Evolutionary conservation across 2,888 invertebrate species (phyloP), one percentile per base, ranked within the genome.

Genomic region (Chalcosyrphus nemorum): DNA sequence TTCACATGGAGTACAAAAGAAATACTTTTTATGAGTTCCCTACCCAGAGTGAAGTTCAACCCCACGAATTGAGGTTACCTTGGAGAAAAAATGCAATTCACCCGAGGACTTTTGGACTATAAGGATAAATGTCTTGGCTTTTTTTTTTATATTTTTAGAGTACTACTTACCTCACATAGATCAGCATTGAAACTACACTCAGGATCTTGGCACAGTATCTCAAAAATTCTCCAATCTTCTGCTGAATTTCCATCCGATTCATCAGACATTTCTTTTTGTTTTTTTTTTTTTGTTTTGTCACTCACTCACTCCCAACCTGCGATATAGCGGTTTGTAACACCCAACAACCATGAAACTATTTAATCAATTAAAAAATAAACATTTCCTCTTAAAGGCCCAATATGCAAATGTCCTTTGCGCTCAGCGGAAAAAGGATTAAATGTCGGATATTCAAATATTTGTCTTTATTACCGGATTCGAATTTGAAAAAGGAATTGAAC

Each of bases 151-250:
- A 29, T 29, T 6, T 29, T 24, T 7, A 29, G 29, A 2, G 4
- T 2, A 11, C 35, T n/a, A 13, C 74, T 82, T 21, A 86, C 86
- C 50, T 71, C 70, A 52, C 52, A 66, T 2, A 41, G 11, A 50
- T 41, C 9, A 11, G 32, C 35, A 2, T 65, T 59, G 2, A 43
- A 45, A 2, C 32, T 57, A 11, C 70, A 70, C 9, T 50, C 54
- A 65, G 61, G 52, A 29, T 87, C 86, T 54, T 87, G 88, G 87
- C 94, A 94, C 81, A 96, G 91, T 4, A 94, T 93, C 91, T 96
- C 94, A 89, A 94, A 96, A 86, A 95, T 93, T 89, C 93, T 93
- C 94, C 96, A 95, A 90, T 96, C 96, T 89, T 95, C 95, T 86
- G 93, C 92, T 27, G 93, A 92, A 88, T 93, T 93, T 52, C 91